phyloP scores from a whole-genome alignment of 2,888 invertebrate species.

The Synanthedon tipuliformis region DNA sequence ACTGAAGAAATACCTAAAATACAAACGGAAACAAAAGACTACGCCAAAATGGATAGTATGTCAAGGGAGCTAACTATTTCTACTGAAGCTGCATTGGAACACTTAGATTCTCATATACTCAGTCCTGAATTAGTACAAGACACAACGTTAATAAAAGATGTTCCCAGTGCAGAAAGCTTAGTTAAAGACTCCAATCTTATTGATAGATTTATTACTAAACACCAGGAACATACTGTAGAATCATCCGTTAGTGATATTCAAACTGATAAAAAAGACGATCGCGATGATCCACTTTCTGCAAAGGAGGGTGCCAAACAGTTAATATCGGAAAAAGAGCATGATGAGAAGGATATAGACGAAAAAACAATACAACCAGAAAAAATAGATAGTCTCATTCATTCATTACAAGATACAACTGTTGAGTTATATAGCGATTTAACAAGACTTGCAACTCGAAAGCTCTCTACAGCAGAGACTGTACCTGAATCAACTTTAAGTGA shows the following conservation, averaged over 20 bases:
- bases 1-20: slow-evolving; percentile 10
- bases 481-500: background rate
- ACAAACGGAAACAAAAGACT: slow-evolving; percentile 5
- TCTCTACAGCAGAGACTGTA: background rate
- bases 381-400: background rate
- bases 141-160: background rate
- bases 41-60: slow-evolving; percentile 1
- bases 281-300: slow-evolving; percentile 6
- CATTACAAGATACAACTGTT: background rate
- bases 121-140: slow-evolving; percentile 13
- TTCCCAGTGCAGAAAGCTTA: background rate
- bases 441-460: background rate
- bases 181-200: background rate
- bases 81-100: slow-evolving; percentile 8
- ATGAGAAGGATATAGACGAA: slow-evolving; percentile 9
- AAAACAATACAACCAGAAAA: background rate
- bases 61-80: slow-evolving; percentile 7
- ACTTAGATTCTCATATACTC: slow-evolving; percentile 6
- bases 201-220: background rate
- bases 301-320: slow-evolving; percentile 13
- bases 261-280: background rate
- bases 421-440: background rate
- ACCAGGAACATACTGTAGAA: background rate
- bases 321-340: slow-evolving; percentile 12
- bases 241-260: background rate